Evolutionary conservation across 2,797 vertebrate genomes (phyloP).

Genomic region (Gadopsis bispinosus): DNA sequence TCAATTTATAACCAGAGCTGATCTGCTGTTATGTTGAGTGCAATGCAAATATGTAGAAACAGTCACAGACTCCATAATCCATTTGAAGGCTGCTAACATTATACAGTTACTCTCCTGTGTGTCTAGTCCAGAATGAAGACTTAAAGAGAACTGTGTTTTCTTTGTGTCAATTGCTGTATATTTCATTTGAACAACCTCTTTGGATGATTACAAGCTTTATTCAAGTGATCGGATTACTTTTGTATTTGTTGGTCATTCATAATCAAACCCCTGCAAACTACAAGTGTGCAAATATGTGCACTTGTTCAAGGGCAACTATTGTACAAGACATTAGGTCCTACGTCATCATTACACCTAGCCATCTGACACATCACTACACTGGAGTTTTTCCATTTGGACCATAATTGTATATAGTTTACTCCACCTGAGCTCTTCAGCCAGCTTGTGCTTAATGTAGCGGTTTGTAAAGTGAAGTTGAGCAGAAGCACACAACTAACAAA

Average conservation of each 20-base stretch:
- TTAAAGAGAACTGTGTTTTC: background rate
- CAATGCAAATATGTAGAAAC: background rate
- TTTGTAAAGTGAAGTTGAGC: background rate
- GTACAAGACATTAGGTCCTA: background rate
- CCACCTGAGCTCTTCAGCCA: slow-evolving; percentile 17
- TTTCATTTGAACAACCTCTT: background rate
- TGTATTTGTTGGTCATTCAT: background rate
- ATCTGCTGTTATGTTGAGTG: background rate
- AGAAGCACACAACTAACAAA: background rate
- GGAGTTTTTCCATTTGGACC: background rate
- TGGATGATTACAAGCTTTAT: background rate
- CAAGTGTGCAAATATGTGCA: no score
- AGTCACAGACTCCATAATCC: background rate
- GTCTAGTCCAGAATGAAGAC: background rate
- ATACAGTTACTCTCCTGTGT: background rate
- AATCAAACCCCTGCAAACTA: background rate
- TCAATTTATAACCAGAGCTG: background rate
- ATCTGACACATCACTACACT: background rate
- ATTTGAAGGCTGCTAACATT: background rate
- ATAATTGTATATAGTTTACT: slow-evolving; percentile 2
- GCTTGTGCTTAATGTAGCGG: background rate
- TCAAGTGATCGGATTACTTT: background rate
- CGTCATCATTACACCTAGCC: background rate
- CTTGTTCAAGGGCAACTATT: background rate
- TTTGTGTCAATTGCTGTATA: background rate